Conservation (phyloP, 2,113 vertebrate species). For the Apaloderma vittatum region DNA sequence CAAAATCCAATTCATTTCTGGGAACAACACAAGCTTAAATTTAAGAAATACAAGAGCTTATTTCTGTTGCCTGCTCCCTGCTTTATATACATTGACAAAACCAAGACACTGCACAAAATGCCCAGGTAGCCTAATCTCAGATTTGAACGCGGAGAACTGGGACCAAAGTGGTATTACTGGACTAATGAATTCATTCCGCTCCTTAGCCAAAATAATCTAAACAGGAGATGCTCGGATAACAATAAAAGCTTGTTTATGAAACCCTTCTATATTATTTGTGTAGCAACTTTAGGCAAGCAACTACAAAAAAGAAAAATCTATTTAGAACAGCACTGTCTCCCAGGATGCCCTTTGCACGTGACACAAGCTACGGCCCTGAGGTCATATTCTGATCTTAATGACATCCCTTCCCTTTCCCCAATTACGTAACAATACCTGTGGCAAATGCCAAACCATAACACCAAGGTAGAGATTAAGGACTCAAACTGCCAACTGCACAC, state of each 20-base stretch:
- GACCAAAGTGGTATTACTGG: background rate
- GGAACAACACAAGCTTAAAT: background rate
- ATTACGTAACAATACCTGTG: background rate
- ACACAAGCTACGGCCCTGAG: background rate
- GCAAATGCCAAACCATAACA: background rate
- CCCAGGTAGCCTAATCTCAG: background rate
- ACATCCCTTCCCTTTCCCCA: background rate
- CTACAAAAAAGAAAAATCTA: background rate
- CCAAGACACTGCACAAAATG: background rate
- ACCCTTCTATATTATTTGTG: background rate
- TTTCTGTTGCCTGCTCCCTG: background rate
- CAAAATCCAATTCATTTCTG: background rate
- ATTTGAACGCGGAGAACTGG: background rate
- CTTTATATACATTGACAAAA: background rate
- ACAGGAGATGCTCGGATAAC: background rate
- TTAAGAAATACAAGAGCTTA: constrained; percentile 8
- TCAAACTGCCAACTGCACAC: background rate
- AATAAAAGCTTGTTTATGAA: background rate
- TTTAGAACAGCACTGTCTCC: background rate
- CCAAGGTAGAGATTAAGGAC: background rate
- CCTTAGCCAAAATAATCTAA: background rate
- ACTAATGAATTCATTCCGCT: background rate
- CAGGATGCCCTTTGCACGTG: background rate
- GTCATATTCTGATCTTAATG: background rate
- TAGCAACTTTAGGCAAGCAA: background rate